Evolutionary conservation across 2,888 invertebrate genomes (phyloP), one percentile per base, ranked within the genome.

Genomic region (Eumerus sabulonum): DNA sequence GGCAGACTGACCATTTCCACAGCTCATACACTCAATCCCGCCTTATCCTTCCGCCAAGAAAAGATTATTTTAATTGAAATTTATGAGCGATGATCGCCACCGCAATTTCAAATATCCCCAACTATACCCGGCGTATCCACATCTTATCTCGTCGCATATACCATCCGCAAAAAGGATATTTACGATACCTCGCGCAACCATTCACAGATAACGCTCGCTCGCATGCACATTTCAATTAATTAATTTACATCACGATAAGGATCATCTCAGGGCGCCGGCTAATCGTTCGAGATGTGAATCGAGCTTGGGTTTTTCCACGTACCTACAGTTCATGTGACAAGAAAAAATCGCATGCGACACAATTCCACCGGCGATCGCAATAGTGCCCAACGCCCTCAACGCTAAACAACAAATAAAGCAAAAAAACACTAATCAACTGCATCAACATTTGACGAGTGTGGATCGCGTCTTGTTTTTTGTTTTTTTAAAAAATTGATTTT

Each of bases 121-220:
- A 27, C 27, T 4, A 7, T 7, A 7, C 7, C 2, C 27, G 7
- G 27, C 27, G 27, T 27, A n/a, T 27, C 27, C 27, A 27, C 27
- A 27, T 27, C 27, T 27, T 38, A 53, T 64, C 64, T 45, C 27
- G 11, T 9, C 51, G 42, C 50, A 17, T 44, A 63, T 45, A 18
- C 66, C 56, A 57, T 56, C 44, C 48, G 16, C 56, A 56, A 56
- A 44, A 66, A 66, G 66, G 66, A 67, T 67, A 67, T 67, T 67
- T 67, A 67, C 57, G 66, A 40, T 57, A 47, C 56, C 38, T 66
- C 27, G 47, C 38, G 40, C 47, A 19, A 27, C 48, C 66, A 48
- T 40, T 57, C 13, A 9, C 7, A 57, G 66, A 67, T 67, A 57
- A 27, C 38, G 36, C 56, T n/a, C 27, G 2, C 14, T 9, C 27